phyloP scores from a whole-genome alignment of 2,888 invertebrate species.

The Prosopocoilus inquinatus region DNA sequence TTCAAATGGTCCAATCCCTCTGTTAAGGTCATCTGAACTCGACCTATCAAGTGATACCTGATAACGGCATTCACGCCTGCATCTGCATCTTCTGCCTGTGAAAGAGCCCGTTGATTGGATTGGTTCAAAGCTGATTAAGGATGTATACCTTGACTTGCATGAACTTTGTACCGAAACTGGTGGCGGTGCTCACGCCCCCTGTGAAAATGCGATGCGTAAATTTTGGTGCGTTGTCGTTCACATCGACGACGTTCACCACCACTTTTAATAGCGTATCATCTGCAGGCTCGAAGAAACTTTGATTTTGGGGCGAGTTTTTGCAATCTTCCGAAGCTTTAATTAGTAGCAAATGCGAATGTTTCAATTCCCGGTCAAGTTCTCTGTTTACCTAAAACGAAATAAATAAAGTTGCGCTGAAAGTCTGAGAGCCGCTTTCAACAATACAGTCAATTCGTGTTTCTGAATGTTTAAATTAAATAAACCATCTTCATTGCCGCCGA shows the following conservation, averaged over 20 bases:
- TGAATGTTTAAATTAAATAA: slow-evolving; percentile 71
- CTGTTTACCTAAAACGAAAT: slow-evolving; percentile 50
- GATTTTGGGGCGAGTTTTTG: slow-evolving; percentile 57
- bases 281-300: slow-evolving; percentile 55
- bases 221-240: slow-evolving; percentile 88
- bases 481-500: slow-evolving; percentile 76
- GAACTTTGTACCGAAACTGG: slow-evolving; percentile 85
- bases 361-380: slow-evolving; percentile 73
- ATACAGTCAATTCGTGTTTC: slow-evolving; percentile 64
- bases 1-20: slow-evolving; percentile 83
- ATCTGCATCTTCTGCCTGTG: slow-evolving; percentile 76
- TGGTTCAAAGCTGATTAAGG: not conserved
- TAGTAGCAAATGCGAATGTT: slow-evolving; percentile 65
- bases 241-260: slow-evolving; percentile 71
- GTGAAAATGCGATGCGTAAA: slow-evolving; percentile 83
- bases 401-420: not conserved
- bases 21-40: slow-evolving; percentile 77
- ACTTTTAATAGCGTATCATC: slow-evolving; percentile 73
- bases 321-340: slow-evolving; percentile 86
- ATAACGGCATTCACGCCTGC: slow-evolving; percentile 72
- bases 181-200: slow-evolving; percentile 91
- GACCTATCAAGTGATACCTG: slow-evolving; percentile 74
- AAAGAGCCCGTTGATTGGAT: slow-evolving; percentile 21
- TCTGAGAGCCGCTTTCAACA: not conserved
- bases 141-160: slow-evolving; percentile 73